Base-by-base conservation (phyloP, 2,888 invertebrate genomes). In the Phyto melanocephala region DNA sequence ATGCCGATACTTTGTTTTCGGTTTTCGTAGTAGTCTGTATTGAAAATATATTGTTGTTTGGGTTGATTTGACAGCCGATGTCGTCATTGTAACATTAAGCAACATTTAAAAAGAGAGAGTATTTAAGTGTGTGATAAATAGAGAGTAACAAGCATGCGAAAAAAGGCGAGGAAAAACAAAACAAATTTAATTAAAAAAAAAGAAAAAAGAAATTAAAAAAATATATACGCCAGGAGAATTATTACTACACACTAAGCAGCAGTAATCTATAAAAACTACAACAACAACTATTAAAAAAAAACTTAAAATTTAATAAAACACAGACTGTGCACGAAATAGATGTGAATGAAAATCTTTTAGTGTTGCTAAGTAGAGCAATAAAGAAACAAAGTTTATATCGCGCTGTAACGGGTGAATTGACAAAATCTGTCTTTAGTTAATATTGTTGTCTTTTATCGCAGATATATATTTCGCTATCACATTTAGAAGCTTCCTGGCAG, bases 41-140 rank as follows among this genome's bases (percentile, higher is more conserved):
- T 33, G 11, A 52, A 47, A 20, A 58, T 0, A 24, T 52, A 35
- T 60, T 50, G 37, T 37, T 56, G 78, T 82, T 82, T 81, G 67
- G 78, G 58, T 82, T 82, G 79, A 82, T 79, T 76, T 82, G 67
- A 71, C 60, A 70, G 47, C 22, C 70, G 67, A 82, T 79, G 79
- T 67, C 75, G 82, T 82, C 82, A 82, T 79, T 75, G 60, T 58
- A 15, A 63, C 40, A 28, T 77, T 56, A 37, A 75, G 58, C 22
- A 75, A 77, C 67, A 81, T 45, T 56, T n/a, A n/a, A 17, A 35
- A 62, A 74, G 24, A 47, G 70, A 56, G 62, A 58, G 28, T 54
- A 33, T 17, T 35, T 45, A 33, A 11, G 24, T 52, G 7, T 60
- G n/a, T 15, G 20, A 11, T 56, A 58, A 28, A 75, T 35, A 24